phyloP scores from a whole-genome alignment of 2,113 vertebrate species.

The Dasyprocta punctata region DNA sequence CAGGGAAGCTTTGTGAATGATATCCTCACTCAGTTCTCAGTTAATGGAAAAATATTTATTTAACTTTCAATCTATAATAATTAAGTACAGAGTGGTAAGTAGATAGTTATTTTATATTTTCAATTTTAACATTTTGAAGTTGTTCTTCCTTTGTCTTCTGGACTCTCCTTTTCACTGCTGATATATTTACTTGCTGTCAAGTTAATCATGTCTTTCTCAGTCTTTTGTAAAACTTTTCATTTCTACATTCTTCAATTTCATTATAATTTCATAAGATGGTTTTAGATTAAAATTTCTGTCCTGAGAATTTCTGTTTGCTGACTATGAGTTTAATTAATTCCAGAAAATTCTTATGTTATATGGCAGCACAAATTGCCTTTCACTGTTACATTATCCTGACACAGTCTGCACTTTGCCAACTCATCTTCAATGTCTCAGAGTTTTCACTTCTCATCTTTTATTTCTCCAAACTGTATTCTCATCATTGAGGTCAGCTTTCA shows the following conservation, averaged over 20 bases:
- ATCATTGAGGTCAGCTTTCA: neutral
- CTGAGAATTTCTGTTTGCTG: neutral
- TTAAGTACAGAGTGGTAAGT: neutral
- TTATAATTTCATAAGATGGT: neutral
- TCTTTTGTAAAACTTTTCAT: neutral
- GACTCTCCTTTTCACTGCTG: neutral
- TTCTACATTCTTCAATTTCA: neutral
- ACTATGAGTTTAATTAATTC: neutral
- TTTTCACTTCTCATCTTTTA: neutral
- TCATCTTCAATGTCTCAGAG: neutral
- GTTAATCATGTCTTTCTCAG: conserved; percentile 13
- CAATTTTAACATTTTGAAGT: neutral
- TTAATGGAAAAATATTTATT: neutral
- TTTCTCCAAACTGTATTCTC: neutral
- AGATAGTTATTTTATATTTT: neutral
- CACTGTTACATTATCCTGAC: neutral
- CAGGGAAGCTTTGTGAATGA: neutral
- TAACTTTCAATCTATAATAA: neutral
- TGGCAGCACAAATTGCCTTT: neutral
- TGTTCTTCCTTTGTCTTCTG: neutral
- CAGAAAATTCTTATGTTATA: neutral
- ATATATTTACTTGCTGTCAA: neutral
- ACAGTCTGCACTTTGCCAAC: neutral
- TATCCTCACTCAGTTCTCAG: neutral
- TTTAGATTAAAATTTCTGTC: neutral